Evolutionary conservation across 2,888 invertebrate genomes (phyloP), one percentile per base, ranked within the genome.

Genomic region (Phymatocera aterrima): DNA sequence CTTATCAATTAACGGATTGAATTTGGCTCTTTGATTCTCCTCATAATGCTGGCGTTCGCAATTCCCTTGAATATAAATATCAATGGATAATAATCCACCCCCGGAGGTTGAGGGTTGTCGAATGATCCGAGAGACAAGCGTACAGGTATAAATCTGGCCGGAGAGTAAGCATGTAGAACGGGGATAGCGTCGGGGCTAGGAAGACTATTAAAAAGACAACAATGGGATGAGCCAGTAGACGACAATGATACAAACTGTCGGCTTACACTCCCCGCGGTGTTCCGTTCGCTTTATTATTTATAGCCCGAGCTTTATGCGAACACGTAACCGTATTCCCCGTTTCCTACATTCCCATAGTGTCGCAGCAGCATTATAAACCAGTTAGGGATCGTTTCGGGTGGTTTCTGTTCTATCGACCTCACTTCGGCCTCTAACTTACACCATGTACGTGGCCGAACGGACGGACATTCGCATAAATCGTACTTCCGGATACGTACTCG

Each of bases 261-360:
- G 82, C 85, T 85, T 82, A 79, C 82, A 48, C 77, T n/a, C n/a
- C 28, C 57, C 57, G 57, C 28, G n/a, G n/a, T n/a, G n/a, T n/a
- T n/a, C n/a, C 70, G 54, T 28, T 40, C 80, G 77, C 75, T 85
- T 87, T 85, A 87, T 88, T 88, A 88, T 87, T 88, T 87, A 88
- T 86, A 80, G 83, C 84, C 82, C 74, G 80, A 79, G 81, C 83
- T 84, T 72, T 72, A 18, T 82, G 83, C 83, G 78, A 80, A 82
- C 83, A 81, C 79, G 77, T 83, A 83, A 83, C 43, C 21, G 37
- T 46, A 72, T 68, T 51, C 80, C 51, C 65, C 79, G 46, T 77
- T 65, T 34, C 64, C 51, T 60, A 78, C 46, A 77, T n/a, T 75
- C 79, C 68, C n/a, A 43, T 28, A 75, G 77, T 78, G 80, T 79